phyloP scores from a whole-genome alignment of 2,888 invertebrate species.

The Conistra vaccinii region DNA sequence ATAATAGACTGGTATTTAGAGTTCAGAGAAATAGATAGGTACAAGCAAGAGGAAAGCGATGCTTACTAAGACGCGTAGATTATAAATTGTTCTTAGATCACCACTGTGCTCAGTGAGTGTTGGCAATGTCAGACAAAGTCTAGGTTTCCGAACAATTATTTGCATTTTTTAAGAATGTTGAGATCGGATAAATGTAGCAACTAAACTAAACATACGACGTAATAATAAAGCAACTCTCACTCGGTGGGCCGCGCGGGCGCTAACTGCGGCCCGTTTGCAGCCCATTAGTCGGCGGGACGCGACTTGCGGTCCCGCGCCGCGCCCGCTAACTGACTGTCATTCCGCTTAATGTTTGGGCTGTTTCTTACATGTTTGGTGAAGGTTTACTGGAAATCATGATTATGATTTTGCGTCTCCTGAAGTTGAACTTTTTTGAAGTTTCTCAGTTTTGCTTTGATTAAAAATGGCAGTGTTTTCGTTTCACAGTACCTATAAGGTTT shows the following conservation, averaged over 20 bases:
- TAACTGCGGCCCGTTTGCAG: conserved; percentile 63
- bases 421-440: not conserved
- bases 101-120: not conserved
- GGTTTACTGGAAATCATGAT: conserved; percentile 10
- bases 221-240: conserved; percentile 6
- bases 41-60: not conserved
- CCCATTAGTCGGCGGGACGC: conserved; percentile 45
- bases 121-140: not conserved
- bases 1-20: not conserved
- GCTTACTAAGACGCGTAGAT: not conserved
- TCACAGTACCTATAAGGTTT: not conserved
- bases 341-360: conserved; percentile 37
- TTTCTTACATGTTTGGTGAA: conserved; percentile 11
- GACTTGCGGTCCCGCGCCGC: conserved; percentile 61
- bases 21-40: not conserved
- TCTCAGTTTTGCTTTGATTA: not conserved
- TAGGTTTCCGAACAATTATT: not conserved
- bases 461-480: not conserved
- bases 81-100: not conserved
- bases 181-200: no score
- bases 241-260: conserved; percentile 40
- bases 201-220: not conserved
- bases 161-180: no score
- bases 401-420: not conserved
- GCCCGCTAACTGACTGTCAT: conserved; percentile 41